Evolutionary conservation across 1,140 invertebrate genomes (phyloP), one percentile per base, ranked within the genome.

Genomic region (Onthophagus taurus): DNA sequence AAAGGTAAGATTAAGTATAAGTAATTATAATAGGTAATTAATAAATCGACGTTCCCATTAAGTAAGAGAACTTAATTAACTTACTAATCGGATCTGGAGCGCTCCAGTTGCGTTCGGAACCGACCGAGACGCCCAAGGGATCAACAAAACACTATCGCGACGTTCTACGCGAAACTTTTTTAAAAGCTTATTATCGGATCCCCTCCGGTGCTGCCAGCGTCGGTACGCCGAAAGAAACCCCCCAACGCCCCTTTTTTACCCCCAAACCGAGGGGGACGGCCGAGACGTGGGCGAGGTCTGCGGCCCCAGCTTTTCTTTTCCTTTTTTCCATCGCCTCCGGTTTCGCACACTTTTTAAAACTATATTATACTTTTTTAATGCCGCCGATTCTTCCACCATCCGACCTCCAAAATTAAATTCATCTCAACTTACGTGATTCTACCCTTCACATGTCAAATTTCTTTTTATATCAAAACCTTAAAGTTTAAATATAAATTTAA

Each of bases 181-280:
- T 61, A 60, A 63, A 63, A 63, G 60, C 60, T 63, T 61, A 63
- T 63, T 61, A 63, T 61, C 58, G 59, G 51, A 60, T 57, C 49
- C 54, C 55, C 52, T 48, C 49, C 47, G 54, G 51, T 49, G 30
- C 30, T 45, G 42, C 51, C n/a, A n/a, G n/a, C n/a, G n/a, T n/a
- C n/a, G n/a, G n/a, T n/a, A n/a, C n/a, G n/a, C n/a, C n/a, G n/a
- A n/a, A n/a, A n/a, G n/a, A n/a, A n/a, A n/a, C n/a, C n/a, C n/a
- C n/a, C 44, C n/a, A n/a, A n/a, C n/a, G n/a, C n/a, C n/a, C n/a
- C n/a, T n/a, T n/a, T n/a, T n/a, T n/a, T n/a, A n/a, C n/a, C n/a
- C n/a, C n/a, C n/a, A n/a, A n/a, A n/a, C n/a, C n/a, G n/a, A n/a
- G n/a, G n/a, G n/a, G n/a, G n/a, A n/a, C n/a, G n/a, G n/a, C n/a